Evolutionary conservation across 2,888 invertebrate genomes (phyloP), one percentile per base, ranked within the genome.

Genomic region (Agapetus fuscipes): DNA sequence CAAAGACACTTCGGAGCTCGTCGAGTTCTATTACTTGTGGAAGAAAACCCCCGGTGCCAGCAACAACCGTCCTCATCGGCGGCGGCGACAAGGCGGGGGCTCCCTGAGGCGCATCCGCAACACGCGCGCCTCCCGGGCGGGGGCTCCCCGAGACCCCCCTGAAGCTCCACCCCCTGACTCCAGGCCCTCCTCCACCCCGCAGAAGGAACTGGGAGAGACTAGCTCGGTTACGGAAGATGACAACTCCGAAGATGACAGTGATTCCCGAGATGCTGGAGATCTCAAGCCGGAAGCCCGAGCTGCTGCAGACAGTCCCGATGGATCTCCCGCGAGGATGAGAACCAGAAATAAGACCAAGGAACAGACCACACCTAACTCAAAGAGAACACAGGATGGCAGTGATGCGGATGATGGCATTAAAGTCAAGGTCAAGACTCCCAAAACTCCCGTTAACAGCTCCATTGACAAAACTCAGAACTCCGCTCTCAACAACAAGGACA

Each of bases 11-110:
- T 84, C 93, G 39, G 96, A 98, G 61, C 69, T 98, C 56, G 95
- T 98, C 37, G 95, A 96, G 63, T 98, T 91, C 71, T 98, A 98
- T 68, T 98, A 98, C 69, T 74, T 95, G 58, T 98, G 98, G 98
- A 99, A 99, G 72, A 98, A 97, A 71, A 95, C 96, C 26, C 93
- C 96, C 13, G 93, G 93, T 54, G 97, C 97, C 46, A 90, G 91
- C 62, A 93, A 90, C 60, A 94, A 94, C 63, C 78, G 96, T 52
- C 95, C 95, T 16, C 94, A 95, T 59, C 75, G 95, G 50, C 75
- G 95, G 58, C 74, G 93, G 49, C 73, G 91, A 36, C 89, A 87
- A 61, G 85, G 86, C 52, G 88, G 89, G 34, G 85, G 85, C 52
- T 89, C 90, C 34, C 67, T 93, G 53, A 76, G 91, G 51, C 75